These are phyloP conservation scores for Arctocebus calabarensis DNA, from an alignment of 2,797 vertebrate species.

Conservation along the genomic window DNA sequence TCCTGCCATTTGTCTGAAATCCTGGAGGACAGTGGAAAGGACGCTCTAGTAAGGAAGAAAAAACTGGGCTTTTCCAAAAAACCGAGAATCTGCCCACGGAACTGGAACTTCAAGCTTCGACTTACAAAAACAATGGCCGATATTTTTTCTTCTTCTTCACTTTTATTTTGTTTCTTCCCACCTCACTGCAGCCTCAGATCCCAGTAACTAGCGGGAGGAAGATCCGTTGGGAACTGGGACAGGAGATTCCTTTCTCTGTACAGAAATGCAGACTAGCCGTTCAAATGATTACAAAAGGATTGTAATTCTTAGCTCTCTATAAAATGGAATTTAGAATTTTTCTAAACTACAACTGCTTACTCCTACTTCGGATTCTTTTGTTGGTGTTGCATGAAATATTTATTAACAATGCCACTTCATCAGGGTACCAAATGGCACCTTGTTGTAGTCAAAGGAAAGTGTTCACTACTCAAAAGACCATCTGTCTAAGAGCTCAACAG, in stretches of 20 bases:
- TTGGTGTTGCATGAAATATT: background rate
- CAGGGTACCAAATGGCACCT: slow-evolving; percentile 59
- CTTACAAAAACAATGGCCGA: background rate
- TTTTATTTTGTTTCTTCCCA: background rate
- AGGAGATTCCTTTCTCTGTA: no score
- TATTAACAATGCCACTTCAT: slow-evolving; percentile 37
- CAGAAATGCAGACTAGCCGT: background rate
- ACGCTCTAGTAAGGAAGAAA: background rate
- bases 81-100: background rate
- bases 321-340: background rate
- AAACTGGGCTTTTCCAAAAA: background rate
- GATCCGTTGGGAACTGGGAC: background rate
- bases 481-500: slow-evolving; percentile 67
- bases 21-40: background rate
- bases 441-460: slow-evolving; percentile 8
- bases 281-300: background rate
- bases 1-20: background rate
- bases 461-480: slow-evolving; percentile 62
- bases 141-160: background rate
- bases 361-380: background rate
- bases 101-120: background rate
- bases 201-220: background rate
- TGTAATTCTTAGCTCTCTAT: accelerated
- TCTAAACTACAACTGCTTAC: background rate
- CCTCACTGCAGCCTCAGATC: background rate